Evolutionary conservation across 2,113 vertebrate species (phyloP).

Genomic region (Dinomys branickii): DNA sequence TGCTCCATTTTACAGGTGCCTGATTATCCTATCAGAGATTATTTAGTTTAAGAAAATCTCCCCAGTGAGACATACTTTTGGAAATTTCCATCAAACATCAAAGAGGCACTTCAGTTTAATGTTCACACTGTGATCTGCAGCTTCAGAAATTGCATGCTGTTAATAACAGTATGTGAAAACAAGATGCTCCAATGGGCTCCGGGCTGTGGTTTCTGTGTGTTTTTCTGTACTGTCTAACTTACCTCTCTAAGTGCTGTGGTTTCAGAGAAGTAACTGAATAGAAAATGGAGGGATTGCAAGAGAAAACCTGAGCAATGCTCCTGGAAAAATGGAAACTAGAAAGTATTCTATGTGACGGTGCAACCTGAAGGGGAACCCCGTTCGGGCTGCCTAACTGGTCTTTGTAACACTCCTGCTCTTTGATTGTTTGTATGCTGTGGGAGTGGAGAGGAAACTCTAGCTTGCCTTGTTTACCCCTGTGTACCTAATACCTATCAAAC

Average conservation of each 20-base stretch:
- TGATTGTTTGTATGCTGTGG: not conserved
- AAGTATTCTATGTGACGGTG: not conserved
- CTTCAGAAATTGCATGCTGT: constrained; percentile 8
- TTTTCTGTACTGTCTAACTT: not conserved
- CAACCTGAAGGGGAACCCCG: not conserved
- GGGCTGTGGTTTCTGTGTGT: not conserved
- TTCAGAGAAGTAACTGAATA: constrained; percentile 8
- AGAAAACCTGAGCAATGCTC: not conserved
- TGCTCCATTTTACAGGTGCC: constrained; percentile 8
- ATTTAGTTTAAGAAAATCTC: constrained; percentile 8
- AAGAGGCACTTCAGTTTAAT: constrained; percentile 17
- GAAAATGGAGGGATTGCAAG: not conserved
- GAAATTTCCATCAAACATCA: constrained; percentile 54
- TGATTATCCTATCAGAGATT: not conserved
- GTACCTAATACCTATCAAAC: not conserved
- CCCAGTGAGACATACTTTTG: not conserved
- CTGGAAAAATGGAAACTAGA: not conserved
- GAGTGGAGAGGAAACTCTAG: not conserved
- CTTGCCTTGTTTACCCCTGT: not conserved
- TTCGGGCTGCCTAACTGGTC: not conserved
- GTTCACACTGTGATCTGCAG: constrained; percentile 13
- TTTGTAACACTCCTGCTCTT: not conserved
- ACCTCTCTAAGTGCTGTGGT: not conserved
- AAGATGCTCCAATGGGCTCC: not conserved
- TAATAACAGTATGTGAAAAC: not conserved